Base-by-base conservation (phyloP, 2,797 vertebrate species). In the Argentina silus region DNA sequence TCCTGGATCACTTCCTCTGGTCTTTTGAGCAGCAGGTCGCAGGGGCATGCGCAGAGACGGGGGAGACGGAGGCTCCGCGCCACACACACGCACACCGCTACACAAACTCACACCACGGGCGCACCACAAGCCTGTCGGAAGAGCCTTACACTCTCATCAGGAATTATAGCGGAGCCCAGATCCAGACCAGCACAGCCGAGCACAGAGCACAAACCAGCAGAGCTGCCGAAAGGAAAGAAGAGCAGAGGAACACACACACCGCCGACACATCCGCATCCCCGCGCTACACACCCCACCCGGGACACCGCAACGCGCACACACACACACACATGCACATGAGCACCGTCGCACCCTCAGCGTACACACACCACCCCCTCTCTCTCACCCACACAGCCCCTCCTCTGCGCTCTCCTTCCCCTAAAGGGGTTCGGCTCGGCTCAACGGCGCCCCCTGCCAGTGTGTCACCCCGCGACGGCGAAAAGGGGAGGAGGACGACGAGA, bases 1-100 rank as follows among this genome's bases (percentile, higher is more conserved):
- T 93, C 1, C 79, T 94, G 64, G 88, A 94, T 14, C 70, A 80
- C 72, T 87, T 94, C 76, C 83, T 94, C 7, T 80, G 77, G 62
- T 89, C 88, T 0, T 90, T 91, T 56, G 92, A 93, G 68, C 81
- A 79, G 19, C 85, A 90, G 0, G 1, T 80, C 8, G 67, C 61
- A 60, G 19, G 57, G n/a, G 63, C 45, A n/a, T 17, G 47, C 0
- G 2, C 27, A 7, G 0, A 45, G 2, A 44, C 57, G 71, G 8
- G 75, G 36, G 44, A 23, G 48, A 47, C 14, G 17, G 7, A 19
- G 27, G 7, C 50, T 53, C 50, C 1, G 27, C 1, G 42, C n/a
- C 15, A 68, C 59, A 66, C 27, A 36, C 27, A 36, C 27, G 4
- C 27, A 36, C 27, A 36, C 27, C 27, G 4, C 27, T 1, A 36